Base-by-base conservation (phyloP, 2,797 vertebrate genomes). In the Sitta carolinensis region DNA sequence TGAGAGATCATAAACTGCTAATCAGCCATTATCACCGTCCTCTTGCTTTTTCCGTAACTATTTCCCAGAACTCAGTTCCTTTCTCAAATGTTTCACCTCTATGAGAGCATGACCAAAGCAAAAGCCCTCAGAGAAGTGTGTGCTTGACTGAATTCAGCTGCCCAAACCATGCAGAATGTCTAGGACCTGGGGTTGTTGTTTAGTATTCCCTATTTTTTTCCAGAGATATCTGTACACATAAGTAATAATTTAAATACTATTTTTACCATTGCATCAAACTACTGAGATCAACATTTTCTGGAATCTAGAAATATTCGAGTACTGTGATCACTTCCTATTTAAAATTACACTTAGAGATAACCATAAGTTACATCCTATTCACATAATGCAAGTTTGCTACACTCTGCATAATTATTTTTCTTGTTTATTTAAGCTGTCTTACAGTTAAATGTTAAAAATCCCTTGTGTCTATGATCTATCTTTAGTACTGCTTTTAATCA, bases 51-150 rank as follows among this genome's bases (percentile, higher is more conserved):
- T 67, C 63, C 29, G n/a, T 29, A 54, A 55, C 10, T 42, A 25
- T 50, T 78, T 84, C 52, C 27, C 48, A 67, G 26, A 69, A 40
- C 30, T 32, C 36, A 10, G 3, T 14, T 86, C 27, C 9, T 47
- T 57, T 86, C 36, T 70, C 61, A 47, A 50, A 27, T 40, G 3
- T 48, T 84, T 61, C 45, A 45, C 10, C 30, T 86, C 52, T 57
- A 4, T 29, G 34, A 36, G 30, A 75, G 42, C n/a, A 63, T 5
- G 6, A 68, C 23, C 23, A 83, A 61, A 47, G 13, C 30, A 54
- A 70, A 81, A 87, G 15, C 25, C 30, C 11, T 20, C 20, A 68
- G 63, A 72, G 0, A 23, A 3, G 0, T 0, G 4, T 10, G 23
- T 34, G 11, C 11, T 16, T 62, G 15, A 38, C 21, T 61, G 64